Conservation (phyloP, 2,888 invertebrate genomes). For the Ethmia dodecea region DNA sequence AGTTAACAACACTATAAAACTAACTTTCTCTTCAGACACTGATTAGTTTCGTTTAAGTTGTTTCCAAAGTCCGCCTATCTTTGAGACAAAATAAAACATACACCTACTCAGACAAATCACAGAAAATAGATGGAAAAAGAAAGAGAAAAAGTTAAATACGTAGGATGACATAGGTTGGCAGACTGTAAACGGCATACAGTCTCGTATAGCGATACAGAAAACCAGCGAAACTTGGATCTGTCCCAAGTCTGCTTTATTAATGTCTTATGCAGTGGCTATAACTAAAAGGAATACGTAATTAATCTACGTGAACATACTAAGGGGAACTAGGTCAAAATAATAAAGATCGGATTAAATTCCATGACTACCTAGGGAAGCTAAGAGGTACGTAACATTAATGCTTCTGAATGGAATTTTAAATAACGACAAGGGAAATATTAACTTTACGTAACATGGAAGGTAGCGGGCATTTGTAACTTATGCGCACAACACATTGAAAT, state of each 20-base stretch:
- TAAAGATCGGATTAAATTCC: conserved; percentile 39
- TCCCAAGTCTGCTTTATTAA: conserved; percentile 35
- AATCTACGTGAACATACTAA: conserved; percentile 33
- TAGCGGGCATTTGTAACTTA: not conserved
- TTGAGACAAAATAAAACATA: too few relatives aligned
- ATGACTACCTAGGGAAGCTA: conserved; percentile 24
- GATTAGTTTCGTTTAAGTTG: not conserved
- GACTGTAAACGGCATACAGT: conserved; percentile 23
- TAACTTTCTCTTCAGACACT: not conserved
- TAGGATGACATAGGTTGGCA: conserved; percentile 16
- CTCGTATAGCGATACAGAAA: conserved; percentile 20
- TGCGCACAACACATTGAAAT: not conserved
- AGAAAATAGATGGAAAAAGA: conserved; percentile 2
- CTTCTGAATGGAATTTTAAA: not conserved
- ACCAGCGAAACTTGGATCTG: conserved; percentile 35
- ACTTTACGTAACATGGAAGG: conserved; percentile 2
- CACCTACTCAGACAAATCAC: too few relatives aligned
- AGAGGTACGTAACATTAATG: not conserved
- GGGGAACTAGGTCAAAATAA: conserved; percentile 44
- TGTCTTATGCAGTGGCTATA: conserved; percentile 37
- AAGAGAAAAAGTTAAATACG: conserved; percentile 19
- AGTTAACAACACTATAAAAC: conserved; percentile 1
- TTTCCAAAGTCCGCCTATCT: too few relatives aligned
- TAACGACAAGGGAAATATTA: not conserved
- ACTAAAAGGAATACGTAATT: conserved; percentile 48